Evolutionary conservation across 2,797 vertebrate species (phyloP).

Genomic region (Halcyon smyrnensis): DNA sequence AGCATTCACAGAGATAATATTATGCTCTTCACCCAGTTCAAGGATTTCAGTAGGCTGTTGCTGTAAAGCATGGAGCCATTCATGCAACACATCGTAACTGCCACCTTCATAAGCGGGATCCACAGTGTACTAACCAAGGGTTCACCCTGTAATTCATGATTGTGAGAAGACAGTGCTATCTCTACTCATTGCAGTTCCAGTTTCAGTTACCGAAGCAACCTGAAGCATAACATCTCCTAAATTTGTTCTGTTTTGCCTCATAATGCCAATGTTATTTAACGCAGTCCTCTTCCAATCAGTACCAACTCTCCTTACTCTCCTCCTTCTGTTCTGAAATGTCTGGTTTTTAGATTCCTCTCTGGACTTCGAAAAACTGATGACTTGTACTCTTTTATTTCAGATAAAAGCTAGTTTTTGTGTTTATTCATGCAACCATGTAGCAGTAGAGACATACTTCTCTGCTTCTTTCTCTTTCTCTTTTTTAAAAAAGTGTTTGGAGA

Average conservation of each 20-base stretch:
- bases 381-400: not conserved
- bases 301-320: not conserved
- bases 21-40: not conserved
- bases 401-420: not conserved
- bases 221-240: not conserved
- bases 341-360: not conserved
- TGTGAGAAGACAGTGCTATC: not conserved
- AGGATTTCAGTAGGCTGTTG: not conserved
- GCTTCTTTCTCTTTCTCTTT: not conserved
- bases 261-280: not conserved
- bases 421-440: not conserved
- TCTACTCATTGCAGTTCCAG: not conserved
- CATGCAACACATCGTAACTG: not conserved
- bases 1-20: not conserved
- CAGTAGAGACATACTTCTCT: not conserved
- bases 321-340: not conserved
- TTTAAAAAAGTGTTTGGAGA: not conserved
- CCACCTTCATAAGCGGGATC: not conserved
- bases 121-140: not conserved
- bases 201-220: not conserved
- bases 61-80: not conserved
- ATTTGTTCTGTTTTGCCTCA: not conserved
- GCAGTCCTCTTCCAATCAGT: not conserved
- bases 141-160: rapidly evolving
- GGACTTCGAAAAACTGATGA: not conserved